Percentiles rank a stretch among this genome's conserved stretches.
phyloP scores from a whole-genome alignment of 2,797 vertebrate species.

The Neosalanx taihuensis region DNA sequence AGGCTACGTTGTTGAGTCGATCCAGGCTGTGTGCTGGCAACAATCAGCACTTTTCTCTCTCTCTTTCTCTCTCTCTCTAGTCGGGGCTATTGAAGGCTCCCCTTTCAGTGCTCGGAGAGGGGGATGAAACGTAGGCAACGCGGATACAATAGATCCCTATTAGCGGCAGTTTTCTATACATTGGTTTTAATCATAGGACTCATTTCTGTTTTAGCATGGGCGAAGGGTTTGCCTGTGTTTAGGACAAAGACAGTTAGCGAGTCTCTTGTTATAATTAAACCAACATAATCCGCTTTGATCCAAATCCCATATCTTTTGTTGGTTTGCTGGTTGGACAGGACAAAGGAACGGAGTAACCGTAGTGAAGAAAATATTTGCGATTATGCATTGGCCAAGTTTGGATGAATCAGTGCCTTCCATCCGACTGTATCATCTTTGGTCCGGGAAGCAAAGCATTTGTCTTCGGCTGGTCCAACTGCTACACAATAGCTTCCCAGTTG shows the following conservation, averaged over 20 bases:
- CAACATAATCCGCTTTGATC: constrained; percentile 65
- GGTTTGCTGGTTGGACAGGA: constrained; percentile 73
- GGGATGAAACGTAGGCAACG: constrained; percentile 57
- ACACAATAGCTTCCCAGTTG: constrained; percentile 73
- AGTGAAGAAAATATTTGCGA: constrained; percentile 35
- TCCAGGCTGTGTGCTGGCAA: constrained; percentile 20
- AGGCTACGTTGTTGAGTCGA: background rate
- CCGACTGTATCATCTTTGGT: constrained; percentile 25
- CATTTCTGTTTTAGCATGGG: constrained; percentile 28
- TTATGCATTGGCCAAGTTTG: constrained; percentile 18
- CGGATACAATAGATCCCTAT: constrained; percentile 65
- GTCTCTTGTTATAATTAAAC: constrained; percentile 71
- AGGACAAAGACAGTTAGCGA: constrained; percentile 65
- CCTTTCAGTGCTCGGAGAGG: constrained; percentile 39
- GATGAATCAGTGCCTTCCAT: constrained; percentile 29
- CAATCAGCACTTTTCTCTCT: constrained; percentile 36
- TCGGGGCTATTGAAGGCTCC: constrained; percentile 30
- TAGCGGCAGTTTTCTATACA: constrained; percentile 44
- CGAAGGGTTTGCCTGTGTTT: constrained; percentile 41
- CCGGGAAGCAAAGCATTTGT: constrained; percentile 34
- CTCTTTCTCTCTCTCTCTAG: constrained; percentile 3
- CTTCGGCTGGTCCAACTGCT: constrained; percentile 30
- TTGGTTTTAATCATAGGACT: constrained; percentile 41
- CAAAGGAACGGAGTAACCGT: constrained; percentile 70
- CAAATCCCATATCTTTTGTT: constrained; percentile 70